phyloP scores from a whole-genome alignment of 2,797 vertebrate genomes.

The Chaunax sp. region DNA sequence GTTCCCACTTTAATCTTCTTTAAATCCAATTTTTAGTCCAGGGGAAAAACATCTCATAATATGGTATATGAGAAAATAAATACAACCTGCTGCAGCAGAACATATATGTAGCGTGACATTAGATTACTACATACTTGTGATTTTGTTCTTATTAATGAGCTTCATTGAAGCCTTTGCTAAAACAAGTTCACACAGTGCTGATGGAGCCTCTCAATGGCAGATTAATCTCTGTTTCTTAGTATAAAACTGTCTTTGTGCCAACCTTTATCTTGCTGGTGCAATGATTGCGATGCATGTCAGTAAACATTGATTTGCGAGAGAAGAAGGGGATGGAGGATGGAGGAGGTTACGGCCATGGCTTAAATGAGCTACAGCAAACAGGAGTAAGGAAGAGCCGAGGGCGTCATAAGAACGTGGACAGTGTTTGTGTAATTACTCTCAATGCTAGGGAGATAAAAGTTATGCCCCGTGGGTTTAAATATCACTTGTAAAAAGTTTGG shows the following conservation, averaged over 20 bases:
- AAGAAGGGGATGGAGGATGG: no score
- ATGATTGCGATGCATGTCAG: no score
- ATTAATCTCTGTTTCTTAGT: neutral
- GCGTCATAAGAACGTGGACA: no score
- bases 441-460: neutral
- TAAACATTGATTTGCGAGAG: no score
- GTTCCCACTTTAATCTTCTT: constrained; percentile 34
- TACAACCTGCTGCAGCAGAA: constrained; percentile 15
- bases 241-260: no score
- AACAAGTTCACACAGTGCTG: neutral
- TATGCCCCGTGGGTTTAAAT: constrained; percentile 10
- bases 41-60: constrained; percentile 9
- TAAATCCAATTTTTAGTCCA: constrained; percentile 36
- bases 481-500: constrained; percentile 38
- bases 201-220: neutral
- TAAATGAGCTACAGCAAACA: no score
- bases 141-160: no score
- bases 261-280: no score
- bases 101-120: constrained; percentile 10
- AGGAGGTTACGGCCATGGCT: no score
- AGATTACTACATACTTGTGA: neutral
- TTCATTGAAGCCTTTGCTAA: no score
- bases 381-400: no score
- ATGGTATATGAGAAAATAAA: constrained; percentile 1
- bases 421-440: neutral